Percentiles rank a stretch among this genome's conserved stretches.
Evolutionary conservation across 2,888 invertebrate genomes (phyloP).

Genomic region (Eumacrocentrus americanus): DNA sequence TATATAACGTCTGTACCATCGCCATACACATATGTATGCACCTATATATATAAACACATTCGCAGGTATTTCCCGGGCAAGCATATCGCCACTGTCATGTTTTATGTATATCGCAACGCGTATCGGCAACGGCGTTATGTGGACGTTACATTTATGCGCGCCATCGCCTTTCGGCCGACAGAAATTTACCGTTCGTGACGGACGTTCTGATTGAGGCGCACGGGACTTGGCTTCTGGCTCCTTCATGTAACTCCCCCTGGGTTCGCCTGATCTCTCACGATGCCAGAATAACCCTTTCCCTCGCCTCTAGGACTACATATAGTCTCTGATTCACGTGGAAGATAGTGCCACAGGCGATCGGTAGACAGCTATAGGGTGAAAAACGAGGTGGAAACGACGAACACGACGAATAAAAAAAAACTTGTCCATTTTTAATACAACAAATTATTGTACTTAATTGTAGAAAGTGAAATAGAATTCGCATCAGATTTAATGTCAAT

Average conservation of each 20-base stretch:
- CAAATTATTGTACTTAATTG: too few species aligned
- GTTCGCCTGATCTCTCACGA: too few species aligned
- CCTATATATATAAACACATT: not conserved
- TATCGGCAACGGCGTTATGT: conserved; percentile 29
- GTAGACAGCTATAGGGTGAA: not conserved
- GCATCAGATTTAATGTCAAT: not conserved
- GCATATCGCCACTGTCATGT: conserved; percentile 29
- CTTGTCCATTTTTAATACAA: too few species aligned
- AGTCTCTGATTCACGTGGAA: conserved; percentile 5
- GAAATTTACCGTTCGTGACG: conserved; percentile 28
- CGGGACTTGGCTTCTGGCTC: not conserved
- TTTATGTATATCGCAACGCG: conserved; percentile 33
- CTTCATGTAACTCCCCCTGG: not conserved
- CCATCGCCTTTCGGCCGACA: conserved; percentile 26
- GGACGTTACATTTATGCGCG: conserved; percentile 33
- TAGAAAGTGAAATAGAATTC: not conserved
- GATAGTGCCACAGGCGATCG: conserved; percentile 11
- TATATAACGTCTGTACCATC: too few species aligned
- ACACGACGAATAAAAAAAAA: not conserved
- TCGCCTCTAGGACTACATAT: not conserved
- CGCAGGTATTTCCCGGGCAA: conserved; percentile 14
- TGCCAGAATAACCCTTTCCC: not conserved
- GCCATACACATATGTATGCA: not conserved
- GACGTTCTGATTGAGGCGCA: conserved; percentile 21
- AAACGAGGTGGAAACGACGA: conserved; percentile 11